Base-by-base conservation (phyloP, 1,140 invertebrate species). In the Saccostrea echinata region DNA sequence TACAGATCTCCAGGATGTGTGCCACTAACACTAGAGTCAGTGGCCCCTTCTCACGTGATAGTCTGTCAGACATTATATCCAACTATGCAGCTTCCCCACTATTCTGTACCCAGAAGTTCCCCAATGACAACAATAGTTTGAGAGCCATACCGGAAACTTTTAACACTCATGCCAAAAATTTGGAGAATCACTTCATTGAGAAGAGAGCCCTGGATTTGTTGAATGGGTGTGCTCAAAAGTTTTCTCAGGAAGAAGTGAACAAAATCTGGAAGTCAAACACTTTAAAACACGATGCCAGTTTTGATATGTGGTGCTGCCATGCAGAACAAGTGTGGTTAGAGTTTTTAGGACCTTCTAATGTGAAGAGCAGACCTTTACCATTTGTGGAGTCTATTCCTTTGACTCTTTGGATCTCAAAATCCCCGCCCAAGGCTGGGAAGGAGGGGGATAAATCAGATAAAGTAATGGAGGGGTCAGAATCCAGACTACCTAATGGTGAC, bases 311-410 rank as follows among this genome's bases (percentile, higher is more conserved):
- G 98, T 98, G 97, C 93, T 96, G 98, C 21, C 96, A 96, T 91
- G 95, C 98, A 27, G 98, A 99, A 94, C 98, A 98, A 0, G 96
- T 98, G 55, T 99, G 98, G 98, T 97, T 97, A 8, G 98, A 99
- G 94, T 99, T 99, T 94, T 97, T 97, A 1, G 97, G 97, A n/a
- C 97, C 97, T 1, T 96, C 97, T 27, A 96, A 96, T 30, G 91
- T 89, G 33, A 89, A 91, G 33, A 90, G 90, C 21, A 96, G 97
- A 91, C 97, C 98, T 0, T 96, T 98, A 55, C 97, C 98, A 1
- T 97, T 99, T 94, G 95, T 99, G 11, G 98, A 99, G 94, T 97
- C 98, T 1, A 97, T 98, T 91, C 98, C 98, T 0, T 93, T 99
- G 16, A 98, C 97, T 0, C 91, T 98, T 33, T 98, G 98, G 98